phyloP scores from a whole-genome alignment of 2,113 vertebrate species.

The Orcinus orca region DNA sequence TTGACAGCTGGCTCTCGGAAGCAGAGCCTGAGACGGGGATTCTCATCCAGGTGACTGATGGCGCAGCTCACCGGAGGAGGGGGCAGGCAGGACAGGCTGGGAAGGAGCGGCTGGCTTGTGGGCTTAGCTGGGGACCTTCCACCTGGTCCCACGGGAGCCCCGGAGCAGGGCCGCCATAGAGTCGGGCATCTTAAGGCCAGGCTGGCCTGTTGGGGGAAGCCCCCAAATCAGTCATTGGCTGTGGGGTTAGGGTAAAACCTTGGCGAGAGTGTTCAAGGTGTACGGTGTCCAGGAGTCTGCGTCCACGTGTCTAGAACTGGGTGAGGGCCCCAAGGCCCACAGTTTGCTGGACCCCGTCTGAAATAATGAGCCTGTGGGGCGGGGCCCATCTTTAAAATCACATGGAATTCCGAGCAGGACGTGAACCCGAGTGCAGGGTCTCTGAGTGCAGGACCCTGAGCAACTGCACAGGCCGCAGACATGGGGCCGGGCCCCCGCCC shows the following conservation, averaged over 20 bases:
- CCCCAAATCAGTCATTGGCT: background rate
- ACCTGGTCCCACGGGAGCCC: background rate
- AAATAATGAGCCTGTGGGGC: background rate
- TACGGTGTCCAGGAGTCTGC: background rate
- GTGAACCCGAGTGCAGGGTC: background rate
- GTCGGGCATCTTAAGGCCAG: background rate
- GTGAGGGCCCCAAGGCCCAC: background rate
- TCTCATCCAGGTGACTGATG: background rate
- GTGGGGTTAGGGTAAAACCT: background rate
- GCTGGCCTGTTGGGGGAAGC: fast-evolving
- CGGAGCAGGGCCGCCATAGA: no score
- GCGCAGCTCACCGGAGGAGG: background rate
- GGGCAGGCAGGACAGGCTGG: background rate
- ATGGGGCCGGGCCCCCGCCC: no score
- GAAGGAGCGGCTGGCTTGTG: background rate
- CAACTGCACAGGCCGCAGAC: background rate
- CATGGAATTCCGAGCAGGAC: background rate
- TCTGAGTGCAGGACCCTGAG: no score
- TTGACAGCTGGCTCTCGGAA: background rate
- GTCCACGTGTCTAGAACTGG: background rate
- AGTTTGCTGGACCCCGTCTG: background rate
- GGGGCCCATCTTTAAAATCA: background rate
- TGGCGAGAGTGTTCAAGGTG: background rate
- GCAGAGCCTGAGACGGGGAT: background rate
- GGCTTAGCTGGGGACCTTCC: background rate